Percentiles rank a stretch among this genome's conserved stretches.
phyloP scores from a whole-genome alignment of 2,888 invertebrate genomes.

The Rotaria macrura region DNA sequence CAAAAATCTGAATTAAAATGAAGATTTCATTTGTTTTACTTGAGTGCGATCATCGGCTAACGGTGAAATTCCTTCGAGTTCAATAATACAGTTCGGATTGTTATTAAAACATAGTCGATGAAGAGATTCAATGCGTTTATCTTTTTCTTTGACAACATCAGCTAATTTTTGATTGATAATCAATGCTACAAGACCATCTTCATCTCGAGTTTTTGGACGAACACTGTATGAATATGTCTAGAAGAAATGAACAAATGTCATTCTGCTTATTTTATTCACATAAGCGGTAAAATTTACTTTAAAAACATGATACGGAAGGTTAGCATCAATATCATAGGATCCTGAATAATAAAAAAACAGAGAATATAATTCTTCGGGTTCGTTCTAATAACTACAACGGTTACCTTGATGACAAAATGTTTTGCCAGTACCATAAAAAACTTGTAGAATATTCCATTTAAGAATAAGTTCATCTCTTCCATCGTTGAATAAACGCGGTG shows the following conservation, averaged over 20 bases:
- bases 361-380: too few species aligned
- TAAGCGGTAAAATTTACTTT: neutral
- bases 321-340: neutral
- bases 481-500: constrained; percentile 67
- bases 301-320: neutral
- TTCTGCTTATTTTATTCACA: too few species aligned
- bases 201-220: constrained; percentile 69
- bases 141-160: constrained; percentile 67
- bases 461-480: constrained; percentile 84
- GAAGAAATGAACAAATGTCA: neutral
- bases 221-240: constrained; percentile 30
- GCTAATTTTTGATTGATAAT: constrained; percentile 69
- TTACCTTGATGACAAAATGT: constrained; percentile 49
- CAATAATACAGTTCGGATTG: constrained; percentile 69
- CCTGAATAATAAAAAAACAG: neutral
- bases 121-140: constrained; percentile 54
- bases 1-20: too few species aligned
- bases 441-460: constrained; percentile 86
- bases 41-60: constrained; percentile 61
- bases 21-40: neutral
- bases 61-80: constrained; percentile 67
- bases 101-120: constrained; percentile 56
- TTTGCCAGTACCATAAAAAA: constrained; percentile 71
- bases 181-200: constrained; percentile 77
- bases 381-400: too few species aligned